These are phyloP conservation scores for Colletes latitarsis DNA, from an alignment of 1,140 invertebrate species.

Conservation along the genomic window DNA sequence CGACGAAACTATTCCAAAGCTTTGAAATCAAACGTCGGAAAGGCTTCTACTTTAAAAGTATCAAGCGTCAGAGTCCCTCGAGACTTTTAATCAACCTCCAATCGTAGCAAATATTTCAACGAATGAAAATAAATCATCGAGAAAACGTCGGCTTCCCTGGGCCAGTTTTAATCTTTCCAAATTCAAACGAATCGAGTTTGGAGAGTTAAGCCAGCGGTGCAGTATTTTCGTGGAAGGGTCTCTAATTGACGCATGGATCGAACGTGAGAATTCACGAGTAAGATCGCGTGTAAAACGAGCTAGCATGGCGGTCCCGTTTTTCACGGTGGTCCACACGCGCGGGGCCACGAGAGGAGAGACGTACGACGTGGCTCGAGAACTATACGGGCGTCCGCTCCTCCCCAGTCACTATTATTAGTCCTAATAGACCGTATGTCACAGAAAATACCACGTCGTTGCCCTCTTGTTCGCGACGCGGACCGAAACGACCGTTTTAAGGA, in stretches of 20 bases:
- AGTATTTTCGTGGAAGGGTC: too few relatives aligned
- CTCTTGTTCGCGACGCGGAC: conserved; percentile 3
- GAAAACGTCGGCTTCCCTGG: too few relatives aligned
- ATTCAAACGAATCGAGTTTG: too few relatives aligned
- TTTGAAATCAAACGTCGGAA: too few relatives aligned
- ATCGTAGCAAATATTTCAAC: too few relatives aligned
- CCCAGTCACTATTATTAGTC: conserved; percentile 76
- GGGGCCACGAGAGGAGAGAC: conserved; percentile 4
- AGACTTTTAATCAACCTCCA: too few relatives aligned
- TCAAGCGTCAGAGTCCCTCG: too few relatives aligned
- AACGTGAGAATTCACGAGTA: conserved; percentile 12
- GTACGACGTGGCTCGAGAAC: conserved; percentile 20
- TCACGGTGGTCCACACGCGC: conserved; percentile 17
- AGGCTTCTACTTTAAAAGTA: too few relatives aligned
- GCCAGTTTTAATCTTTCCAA: too few relatives aligned
- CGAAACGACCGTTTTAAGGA: conserved; percentile 22
- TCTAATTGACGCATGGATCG: conserved; percentile 14
- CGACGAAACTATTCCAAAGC: too few relatives aligned
- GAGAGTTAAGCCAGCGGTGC: too few relatives aligned
- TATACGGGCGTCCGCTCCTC: conserved; percentile 39
- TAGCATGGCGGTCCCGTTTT: conserved; percentile 1
- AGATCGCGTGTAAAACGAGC: conserved; percentile 4
- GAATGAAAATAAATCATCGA: too few relatives aligned
- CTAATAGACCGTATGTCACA: conserved; percentile 79
- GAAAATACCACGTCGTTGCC: conserved; percentile 43